A percentile compares a stretch with the other conserved stretches of the same genome.
phyloP scores from a whole-genome alignment of 2,113 vertebrate species.

The Anoplopoma fimbria region DNA sequence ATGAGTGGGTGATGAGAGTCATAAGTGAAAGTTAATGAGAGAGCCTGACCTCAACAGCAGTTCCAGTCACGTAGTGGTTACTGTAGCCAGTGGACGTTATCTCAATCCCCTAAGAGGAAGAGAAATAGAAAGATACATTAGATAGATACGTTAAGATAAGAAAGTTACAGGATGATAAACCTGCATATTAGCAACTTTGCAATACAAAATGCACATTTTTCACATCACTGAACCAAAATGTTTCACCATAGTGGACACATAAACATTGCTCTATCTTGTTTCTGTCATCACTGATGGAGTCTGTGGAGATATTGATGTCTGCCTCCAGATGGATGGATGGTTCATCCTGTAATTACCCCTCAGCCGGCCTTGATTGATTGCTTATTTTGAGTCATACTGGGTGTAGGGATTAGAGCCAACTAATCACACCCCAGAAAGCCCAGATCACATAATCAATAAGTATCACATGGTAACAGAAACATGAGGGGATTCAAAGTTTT shows the following conservation, averaged over 20 bases:
- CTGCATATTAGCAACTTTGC: not conserved
- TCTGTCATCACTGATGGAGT: constrained; percentile 10
- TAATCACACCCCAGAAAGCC: constrained; percentile 8
- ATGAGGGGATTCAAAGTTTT: constrained; percentile 7
- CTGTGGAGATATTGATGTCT: constrained; percentile 15
- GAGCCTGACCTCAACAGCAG: constrained; percentile 83
- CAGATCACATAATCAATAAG: constrained; percentile 41
- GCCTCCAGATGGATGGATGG: constrained; percentile 24
- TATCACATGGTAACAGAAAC: constrained; percentile 1
- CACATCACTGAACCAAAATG: not conserved
- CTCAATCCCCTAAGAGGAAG: constrained; percentile 85
- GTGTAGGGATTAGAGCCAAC: not conserved
- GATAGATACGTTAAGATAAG: not conserved
- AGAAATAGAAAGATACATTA: constrained; percentile 25
- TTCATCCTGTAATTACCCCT: constrained; percentile 31
- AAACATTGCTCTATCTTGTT: not conserved
- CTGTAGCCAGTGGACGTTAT: constrained; percentile 89
- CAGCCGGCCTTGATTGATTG: constrained; percentile 20
- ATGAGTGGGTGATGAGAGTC: constrained; percentile 24
- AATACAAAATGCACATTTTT: not conserved
- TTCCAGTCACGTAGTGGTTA: constrained; percentile 89
- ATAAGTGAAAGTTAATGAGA: constrained; percentile 12
- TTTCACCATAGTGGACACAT: constrained; percentile 10
- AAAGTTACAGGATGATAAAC: not conserved
- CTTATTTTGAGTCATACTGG: constrained; percentile 25